Evolutionary conservation across 2,888 invertebrate genomes (phyloP), one percentile per base, ranked within the genome.

Genomic region (Eulithis testata): DNA sequence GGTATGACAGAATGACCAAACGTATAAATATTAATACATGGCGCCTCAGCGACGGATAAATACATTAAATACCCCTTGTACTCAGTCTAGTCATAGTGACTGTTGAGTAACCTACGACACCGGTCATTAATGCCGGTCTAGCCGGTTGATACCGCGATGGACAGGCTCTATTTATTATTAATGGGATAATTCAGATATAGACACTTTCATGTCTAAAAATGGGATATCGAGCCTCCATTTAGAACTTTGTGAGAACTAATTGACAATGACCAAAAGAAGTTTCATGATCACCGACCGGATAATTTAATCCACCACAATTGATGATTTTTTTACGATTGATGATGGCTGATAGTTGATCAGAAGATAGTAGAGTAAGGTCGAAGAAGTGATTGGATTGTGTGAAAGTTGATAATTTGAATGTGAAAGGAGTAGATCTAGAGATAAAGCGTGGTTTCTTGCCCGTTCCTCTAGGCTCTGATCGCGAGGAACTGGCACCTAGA

Each of bases 61-160:
- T n/a, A n/a, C n/a, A n/a, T n/a, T n/a, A 55, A 54, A 51, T 49
- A 61, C 36, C 14, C 54, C 36, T 44, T 5, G 44, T 40, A 40
- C 40, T n/a, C 12, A 14, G 40, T 51, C 60, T 61, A 52, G 52
- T 31, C 45, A 60, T 56, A 50, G 36, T 43, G 7, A 55, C 44
- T 62, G 3, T 12, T 43, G 7, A 12, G 44, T 47, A 45, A 47
- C 1, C 60, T 47, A 53, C 11, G 45, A 51, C 65, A 57, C 36
- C 61, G 61, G 53, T 50, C 65, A 54, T 61, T 65, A 58, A 61
- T 65, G 54, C 61, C 45, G 40, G 63, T 66, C 57, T 45, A 58
- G 63, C 60, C 51, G 55, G 62, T 57, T 54, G 14, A 11, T 49
- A 54, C 51, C 27, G 60, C 12, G 43, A 21, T 37, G 21, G 36